Conservation (phyloP, 2,113 vertebrate species). For the Aphyosemion australe region DNA sequence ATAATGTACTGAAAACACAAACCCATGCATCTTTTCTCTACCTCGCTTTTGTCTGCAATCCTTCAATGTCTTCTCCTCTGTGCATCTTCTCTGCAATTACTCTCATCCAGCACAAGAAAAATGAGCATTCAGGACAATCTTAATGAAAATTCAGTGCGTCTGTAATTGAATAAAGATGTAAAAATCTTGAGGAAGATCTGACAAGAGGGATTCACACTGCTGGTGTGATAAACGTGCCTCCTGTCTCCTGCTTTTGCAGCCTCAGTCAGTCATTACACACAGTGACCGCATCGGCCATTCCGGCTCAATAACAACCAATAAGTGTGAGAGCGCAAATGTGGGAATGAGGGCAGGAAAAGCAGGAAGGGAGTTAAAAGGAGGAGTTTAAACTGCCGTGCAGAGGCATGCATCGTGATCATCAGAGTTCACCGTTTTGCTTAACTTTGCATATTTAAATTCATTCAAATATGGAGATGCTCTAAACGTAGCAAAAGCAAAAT, state of each 20-base stretch:
- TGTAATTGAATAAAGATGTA: constrained; percentile 58
- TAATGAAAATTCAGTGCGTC: constrained; percentile 48
- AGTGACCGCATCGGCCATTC: constrained; percentile 33
- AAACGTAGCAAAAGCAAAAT: constrained; percentile 14
- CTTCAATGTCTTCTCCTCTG: constrained; percentile 9
- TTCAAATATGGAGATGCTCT: constrained; percentile 26
- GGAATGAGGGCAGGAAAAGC: background rate
- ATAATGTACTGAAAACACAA: constrained; percentile 17
- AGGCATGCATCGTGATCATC: background rate
- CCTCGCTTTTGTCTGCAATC: constrained; percentile 9
- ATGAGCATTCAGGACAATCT: constrained; percentile 37
- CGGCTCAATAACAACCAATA: constrained; percentile 39
- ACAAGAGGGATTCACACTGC: constrained; percentile 41
- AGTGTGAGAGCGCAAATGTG: constrained; percentile 12
- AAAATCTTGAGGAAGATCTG: constrained; percentile 18
- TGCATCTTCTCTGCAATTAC: background rate
- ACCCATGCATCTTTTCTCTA: constrained; percentile 7
- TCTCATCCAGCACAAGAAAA: constrained; percentile 21
- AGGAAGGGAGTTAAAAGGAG: background rate
- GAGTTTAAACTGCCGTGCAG: background rate
- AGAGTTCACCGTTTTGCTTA: constrained; percentile 29
- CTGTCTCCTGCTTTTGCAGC: constrained; percentile 29
- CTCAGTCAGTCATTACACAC: constrained; percentile 51
- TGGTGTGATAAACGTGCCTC: constrained; percentile 45
- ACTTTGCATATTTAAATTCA: constrained; percentile 62